Conservation (phyloP, 2,113 vertebrate genomes). For the Cichladusa arquata region DNA sequence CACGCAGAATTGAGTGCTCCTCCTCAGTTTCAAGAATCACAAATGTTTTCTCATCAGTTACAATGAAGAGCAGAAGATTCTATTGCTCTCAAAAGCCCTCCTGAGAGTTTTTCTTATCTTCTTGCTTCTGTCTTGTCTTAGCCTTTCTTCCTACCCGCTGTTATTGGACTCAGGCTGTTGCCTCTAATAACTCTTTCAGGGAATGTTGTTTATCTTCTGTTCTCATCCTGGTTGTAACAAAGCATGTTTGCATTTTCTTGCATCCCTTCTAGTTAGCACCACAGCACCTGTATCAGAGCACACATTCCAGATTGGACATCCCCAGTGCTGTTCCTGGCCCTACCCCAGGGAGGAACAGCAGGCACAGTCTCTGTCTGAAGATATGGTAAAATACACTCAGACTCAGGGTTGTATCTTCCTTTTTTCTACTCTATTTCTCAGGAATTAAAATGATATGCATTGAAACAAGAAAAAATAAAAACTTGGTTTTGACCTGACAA, state of each 20-base stretch:
- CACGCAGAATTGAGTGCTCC: fast-evolving
- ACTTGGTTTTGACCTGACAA: not conserved
- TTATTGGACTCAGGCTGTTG: not conserved
- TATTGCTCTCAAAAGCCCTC: not conserved
- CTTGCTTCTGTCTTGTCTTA: not conserved
- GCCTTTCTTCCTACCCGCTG: not conserved
- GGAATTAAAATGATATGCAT: not conserved
- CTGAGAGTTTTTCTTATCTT: not conserved
- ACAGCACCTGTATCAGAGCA: not conserved
- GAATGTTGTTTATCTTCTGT: not conserved
- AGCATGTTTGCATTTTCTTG: not conserved
- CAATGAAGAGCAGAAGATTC: not conserved
- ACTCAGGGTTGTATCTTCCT: not conserved
- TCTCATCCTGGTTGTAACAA: not conserved
- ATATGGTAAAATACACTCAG: not conserved
- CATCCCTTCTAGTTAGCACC: not conserved
- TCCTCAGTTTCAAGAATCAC: not conserved
- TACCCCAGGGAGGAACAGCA: not conserved
- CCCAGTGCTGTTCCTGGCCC: too few species aligned
- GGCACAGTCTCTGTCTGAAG: not conserved
- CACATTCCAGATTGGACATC: not conserved
- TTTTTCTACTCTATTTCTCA: not conserved
- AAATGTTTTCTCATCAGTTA: not conserved
- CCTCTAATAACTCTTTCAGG: not conserved
- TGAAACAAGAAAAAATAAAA: not conserved